phyloP scores from a whole-genome alignment of 2,113 vertebrate species.

The Melanerpes formicivorus region DNA sequence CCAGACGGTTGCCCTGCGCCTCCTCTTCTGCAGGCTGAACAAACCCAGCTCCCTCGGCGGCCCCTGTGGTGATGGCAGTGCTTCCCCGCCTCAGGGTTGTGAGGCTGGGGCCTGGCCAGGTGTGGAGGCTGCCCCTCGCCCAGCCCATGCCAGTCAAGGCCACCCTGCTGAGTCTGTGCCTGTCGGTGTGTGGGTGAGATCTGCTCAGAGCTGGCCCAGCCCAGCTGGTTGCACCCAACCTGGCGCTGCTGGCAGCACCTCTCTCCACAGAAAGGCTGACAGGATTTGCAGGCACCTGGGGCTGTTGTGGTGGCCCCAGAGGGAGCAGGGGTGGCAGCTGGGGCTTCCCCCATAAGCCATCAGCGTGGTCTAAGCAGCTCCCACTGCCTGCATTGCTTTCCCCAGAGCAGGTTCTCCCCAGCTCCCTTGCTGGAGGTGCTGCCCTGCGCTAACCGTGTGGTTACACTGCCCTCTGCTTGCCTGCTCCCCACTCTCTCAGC shows the following conservation, averaged over 20 bases:
- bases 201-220: rapidly evolving
- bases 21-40: too few relatives aligned
- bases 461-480: conserved; percentile 47
- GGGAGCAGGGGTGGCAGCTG: rapidly evolving
- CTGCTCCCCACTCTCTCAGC: background rate
- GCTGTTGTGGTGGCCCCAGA: background rate
- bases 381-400: rapidly evolving
- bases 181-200: too few relatives aligned
- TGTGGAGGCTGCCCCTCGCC: rapidly evolving
- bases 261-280: background rate
- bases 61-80: rapidly evolving
- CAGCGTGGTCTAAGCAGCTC: rapidly evolving
- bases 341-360: rapidly evolving
- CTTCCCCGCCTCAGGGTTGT: too few relatives aligned
- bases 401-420: rapidly evolving
- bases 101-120: too few relatives aligned
- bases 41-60: too few relatives aligned
- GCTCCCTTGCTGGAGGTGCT: rapidly evolving
- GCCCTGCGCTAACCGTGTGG: background rate
- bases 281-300: background rate
- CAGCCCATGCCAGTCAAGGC: rapidly evolving
- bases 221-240: too few relatives aligned
- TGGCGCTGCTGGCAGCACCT: too few relatives aligned
- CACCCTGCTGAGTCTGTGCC: too few relatives aligned
- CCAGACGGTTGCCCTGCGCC: too few relatives aligned